A percentile compares a stretch with the other conserved stretches of the same genome.
These are phyloP conservation scores for Erethizon dorsatum DNA, from an alignment of 2,797 vertebrate genomes.

Conservation along the genomic window DNA sequence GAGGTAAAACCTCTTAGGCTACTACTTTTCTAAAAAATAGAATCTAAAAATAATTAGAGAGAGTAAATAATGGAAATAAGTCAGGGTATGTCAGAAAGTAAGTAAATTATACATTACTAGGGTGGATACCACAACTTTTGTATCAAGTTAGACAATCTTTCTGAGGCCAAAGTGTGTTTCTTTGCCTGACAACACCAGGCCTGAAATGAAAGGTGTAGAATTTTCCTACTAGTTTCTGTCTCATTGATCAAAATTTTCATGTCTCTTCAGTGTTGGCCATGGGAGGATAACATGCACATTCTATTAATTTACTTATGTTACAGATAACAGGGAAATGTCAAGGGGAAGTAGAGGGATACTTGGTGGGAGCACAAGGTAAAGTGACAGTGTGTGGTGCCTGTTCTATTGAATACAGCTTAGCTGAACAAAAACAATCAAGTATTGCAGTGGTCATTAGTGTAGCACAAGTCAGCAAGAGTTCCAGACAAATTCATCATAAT, in stretches of 20 bases:
- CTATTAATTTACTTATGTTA: neutral
- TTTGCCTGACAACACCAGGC: neutral
- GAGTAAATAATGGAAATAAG: neutral
- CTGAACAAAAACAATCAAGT: neutral
- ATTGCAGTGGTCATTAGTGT: neutral
- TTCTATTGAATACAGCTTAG: neutral
- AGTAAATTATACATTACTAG: neutral
- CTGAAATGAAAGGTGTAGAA: neutral
- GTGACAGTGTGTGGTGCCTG: neutral
- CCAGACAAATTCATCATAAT: neutral
- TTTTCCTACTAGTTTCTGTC: neutral
- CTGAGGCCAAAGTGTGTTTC: neutral
- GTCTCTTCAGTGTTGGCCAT: neutral
- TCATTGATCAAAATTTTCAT: neutral
- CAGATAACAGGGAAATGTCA: neutral
- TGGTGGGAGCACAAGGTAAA: neutral
- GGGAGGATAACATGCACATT: rapidly evolving
- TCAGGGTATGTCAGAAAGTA: neutral
- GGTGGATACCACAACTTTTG: neutral
- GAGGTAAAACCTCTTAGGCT: neutral
- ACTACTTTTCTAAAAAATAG: neutral
- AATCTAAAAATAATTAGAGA: neutral
- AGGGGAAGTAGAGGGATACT: neutral
- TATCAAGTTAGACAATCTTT: neutral
- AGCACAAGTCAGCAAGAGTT: neutral